Conservation (phyloP, 2,888 invertebrate species). For the Drosophila planitibia region DNA sequence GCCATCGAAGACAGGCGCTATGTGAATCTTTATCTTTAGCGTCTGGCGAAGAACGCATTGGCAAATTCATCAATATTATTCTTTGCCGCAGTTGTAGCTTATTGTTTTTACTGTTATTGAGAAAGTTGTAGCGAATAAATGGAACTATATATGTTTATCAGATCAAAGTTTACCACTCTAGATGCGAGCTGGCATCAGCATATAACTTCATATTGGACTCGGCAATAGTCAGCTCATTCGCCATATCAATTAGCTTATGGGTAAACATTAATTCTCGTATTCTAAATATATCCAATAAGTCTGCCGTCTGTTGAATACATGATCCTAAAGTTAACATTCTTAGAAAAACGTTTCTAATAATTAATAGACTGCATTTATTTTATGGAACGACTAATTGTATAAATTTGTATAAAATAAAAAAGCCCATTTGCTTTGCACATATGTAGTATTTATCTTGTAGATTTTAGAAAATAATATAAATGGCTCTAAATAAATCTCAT, state of each 20-base stretch:
- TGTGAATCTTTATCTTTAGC: neutral
- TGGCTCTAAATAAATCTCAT: too few relatives aligned
- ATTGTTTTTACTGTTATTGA: constrained; percentile 15
- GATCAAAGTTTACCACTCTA: constrained; percentile 13
- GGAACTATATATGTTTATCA: neutral
- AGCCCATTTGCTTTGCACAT: too few relatives aligned
- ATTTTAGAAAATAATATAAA: too few relatives aligned
- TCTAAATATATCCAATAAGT: constrained; percentile 14
- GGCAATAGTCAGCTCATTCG: constrained; percentile 8
- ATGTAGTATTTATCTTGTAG: too few relatives aligned
- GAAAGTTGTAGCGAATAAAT: neutral
- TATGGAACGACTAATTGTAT: neutral
- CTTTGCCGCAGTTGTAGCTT: constrained; percentile 14
- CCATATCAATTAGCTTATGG: constrained; percentile 10
- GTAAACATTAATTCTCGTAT: constrained; percentile 22
- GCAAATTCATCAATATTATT: neutral
- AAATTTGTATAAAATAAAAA: neutral
- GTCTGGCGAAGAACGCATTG: neutral
- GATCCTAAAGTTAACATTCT: too few relatives aligned
- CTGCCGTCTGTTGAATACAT: neutral
- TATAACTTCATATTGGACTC: constrained; percentile 8
- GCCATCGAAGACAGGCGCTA: too few relatives aligned
- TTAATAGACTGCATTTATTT: neutral
- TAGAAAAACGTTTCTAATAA: neutral
- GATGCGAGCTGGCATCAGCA: neutral